Base-by-base conservation (phyloP, 2,113 vertebrate species). In the Oophaga pumilio region DNA sequence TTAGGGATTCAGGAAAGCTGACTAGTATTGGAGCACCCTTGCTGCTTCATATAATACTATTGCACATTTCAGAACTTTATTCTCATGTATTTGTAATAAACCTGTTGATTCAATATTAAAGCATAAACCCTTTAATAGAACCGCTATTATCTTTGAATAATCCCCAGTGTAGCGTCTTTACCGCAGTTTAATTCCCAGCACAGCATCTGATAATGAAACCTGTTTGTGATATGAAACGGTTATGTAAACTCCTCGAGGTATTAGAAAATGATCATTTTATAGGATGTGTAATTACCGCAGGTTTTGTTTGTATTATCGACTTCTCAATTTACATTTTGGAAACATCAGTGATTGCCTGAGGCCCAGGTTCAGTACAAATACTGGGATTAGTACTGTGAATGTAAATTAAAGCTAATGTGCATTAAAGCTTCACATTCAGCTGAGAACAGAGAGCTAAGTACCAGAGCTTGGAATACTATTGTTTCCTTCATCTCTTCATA, bases 231-330 rank as follows among this genome's bases (percentile, higher is more conserved):
- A 49, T 68, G 14, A 53, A 26, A 53, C 10, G 69, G n/a, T 43
- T 83, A 52, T 68, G 50, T 24, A 68, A 69, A 52, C 62, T 83
- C 62, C 62, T 83, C 17, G 60, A 53, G 62, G 81, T 68, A 83
- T 69, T 82, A 26, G 22, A 53, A 43, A 50, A 28, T 7, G 71
- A 68, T 53, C 1, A 14, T 64, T 68, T 8, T 53, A 83, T 8
- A 69, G 43, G 53, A 83, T 66, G 20, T 43, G 24, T n/a, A 64
- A 66, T 83, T 50, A 68, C 43, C 2, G 50, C 22, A 68, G 62
- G 43, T 82, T 83, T 69, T 69, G 62, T 69, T 83, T 83, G 81
- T 50, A 83, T 68, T 80, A 53, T 68, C 66, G 17, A 83, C 66
- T 17, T 53, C 43, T 53, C 22, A 26, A 68, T 83, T 83, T 52